Evolutionary conservation across 2,797 vertebrate genomes (phyloP).

Genomic region (Tympanoctomys barrerae): DNA sequence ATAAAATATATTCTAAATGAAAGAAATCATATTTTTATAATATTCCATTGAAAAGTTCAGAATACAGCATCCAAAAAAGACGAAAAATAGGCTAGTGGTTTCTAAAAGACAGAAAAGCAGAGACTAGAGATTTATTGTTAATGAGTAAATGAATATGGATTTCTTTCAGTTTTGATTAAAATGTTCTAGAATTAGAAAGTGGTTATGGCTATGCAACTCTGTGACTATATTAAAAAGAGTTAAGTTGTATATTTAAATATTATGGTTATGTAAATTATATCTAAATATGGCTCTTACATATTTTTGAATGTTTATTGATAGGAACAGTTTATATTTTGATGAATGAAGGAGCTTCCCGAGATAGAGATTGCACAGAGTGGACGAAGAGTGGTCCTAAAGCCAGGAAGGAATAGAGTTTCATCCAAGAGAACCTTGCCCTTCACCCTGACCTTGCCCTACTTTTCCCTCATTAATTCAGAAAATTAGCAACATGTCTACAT

Average conservation of each 20-base stretch:
- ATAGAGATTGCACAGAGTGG: not conserved
- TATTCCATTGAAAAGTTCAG: not conserved
- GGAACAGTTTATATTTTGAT: not conserved
- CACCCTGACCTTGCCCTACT: not conserved
- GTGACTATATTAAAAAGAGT: constrained; percentile 39
- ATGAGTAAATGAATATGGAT: not conserved
- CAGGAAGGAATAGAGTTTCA: not conserved
- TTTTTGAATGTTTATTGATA: not conserved
- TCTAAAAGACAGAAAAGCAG: too few species aligned
- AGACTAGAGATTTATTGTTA: not conserved
- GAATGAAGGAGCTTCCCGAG: not conserved
- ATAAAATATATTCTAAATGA: not conserved
- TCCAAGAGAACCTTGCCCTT: not conserved
- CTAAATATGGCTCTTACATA: not conserved
- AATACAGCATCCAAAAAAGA: constrained; percentile 20
- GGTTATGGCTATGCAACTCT: not conserved
- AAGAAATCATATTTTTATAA: constrained; percentile 12
- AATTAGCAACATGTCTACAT: not conserved
- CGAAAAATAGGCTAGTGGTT: not conserved
- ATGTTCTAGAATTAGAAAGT: not conserved
- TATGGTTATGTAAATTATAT: not conserved
- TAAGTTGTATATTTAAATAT: not conserved
- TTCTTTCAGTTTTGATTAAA: not conserved
- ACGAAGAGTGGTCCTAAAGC: not conserved
- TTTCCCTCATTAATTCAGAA: constrained; percentile 7